These are phyloP conservation scores for Drosophila paranaensis DNA, from an alignment of 2,888 invertebrate species.

Conservation along the genomic window DNA sequence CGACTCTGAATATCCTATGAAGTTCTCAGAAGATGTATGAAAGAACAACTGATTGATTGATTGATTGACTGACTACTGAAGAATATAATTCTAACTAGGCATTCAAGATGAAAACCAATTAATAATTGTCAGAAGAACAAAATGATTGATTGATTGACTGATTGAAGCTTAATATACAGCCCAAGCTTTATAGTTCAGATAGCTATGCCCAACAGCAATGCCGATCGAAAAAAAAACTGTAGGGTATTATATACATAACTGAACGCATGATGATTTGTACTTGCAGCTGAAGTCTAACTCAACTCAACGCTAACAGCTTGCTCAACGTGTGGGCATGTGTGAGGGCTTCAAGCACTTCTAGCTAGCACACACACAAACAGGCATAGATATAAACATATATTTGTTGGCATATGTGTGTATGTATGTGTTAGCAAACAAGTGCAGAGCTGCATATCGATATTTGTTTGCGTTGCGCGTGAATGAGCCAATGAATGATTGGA, in stretches of 20 bases:
- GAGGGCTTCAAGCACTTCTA: slow-evolving; percentile 41
- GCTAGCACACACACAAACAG: slow-evolving; percentile 9
- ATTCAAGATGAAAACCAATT: not conserved
- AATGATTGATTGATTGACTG: not conserved
- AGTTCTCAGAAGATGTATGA: not conserved
- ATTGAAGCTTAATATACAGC: too few relatives aligned
- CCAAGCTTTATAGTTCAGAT: too few relatives aligned
- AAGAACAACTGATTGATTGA: too few relatives aligned
- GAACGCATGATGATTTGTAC: slow-evolving; percentile 25
- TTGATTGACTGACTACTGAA: not conserved
- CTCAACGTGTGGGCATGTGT: slow-evolving; percentile 27
- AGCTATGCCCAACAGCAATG: not conserved
- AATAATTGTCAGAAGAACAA: too few relatives aligned
- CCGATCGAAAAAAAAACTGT: not conserved
- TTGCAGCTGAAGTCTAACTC: slow-evolving; percentile 13
- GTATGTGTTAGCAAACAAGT: slow-evolving; percentile 18
- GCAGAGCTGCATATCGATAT: slow-evolving; percentile 50
- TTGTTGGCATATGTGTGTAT: not conserved
- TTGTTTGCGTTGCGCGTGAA: slow-evolving; percentile 66
- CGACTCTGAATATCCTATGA: not conserved
- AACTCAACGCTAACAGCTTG: slow-evolving; percentile 30
- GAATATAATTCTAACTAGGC: not conserved
- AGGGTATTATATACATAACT: slow-evolving; percentile 20
- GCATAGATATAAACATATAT: slow-evolving; percentile 23
- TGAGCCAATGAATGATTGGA: slow-evolving; percentile 76